A percentile compares a stretch with the other conserved stretches of the same genome.
Evolutionary conservation across 2,888 invertebrate genomes (phyloP).

Genomic region (Eristalis tenax): DNA sequence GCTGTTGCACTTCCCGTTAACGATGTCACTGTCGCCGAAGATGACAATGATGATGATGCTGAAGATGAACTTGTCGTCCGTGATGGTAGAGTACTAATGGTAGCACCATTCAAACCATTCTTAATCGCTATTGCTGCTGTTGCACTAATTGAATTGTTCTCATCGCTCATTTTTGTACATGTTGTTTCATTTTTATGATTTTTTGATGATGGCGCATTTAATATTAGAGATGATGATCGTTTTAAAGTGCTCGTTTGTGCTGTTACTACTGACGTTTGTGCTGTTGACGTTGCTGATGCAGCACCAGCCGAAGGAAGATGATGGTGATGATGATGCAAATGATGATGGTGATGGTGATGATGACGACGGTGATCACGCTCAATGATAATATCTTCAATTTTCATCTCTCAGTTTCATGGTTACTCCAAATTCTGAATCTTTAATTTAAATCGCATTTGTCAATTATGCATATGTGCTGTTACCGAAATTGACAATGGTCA

Average conservation of each 20-base stretch:
- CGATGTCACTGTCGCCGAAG: slow-evolving; percentile 47
- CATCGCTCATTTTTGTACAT: slow-evolving; percentile 86
- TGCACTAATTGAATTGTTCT: slow-evolving; percentile 84
- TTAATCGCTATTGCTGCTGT: slow-evolving; percentile 76
- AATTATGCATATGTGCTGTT: not conserved
- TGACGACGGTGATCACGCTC: slow-evolving; percentile 64
- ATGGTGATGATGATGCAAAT: slow-evolving; percentile 14
- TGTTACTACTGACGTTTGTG: slow-evolving; percentile 67
- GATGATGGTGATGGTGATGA: slow-evolving; percentile 65
- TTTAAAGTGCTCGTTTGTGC: slow-evolving; percentile 39
- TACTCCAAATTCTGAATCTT: slow-evolving; percentile 10
- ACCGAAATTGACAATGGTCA: not conserved
- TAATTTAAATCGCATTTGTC: slow-evolving; percentile 14
- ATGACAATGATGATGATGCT: slow-evolving; percentile 28
- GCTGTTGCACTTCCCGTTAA: slow-evolving; percentile 47
- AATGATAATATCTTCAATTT: slow-evolving; percentile 74
- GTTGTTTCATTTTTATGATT: slow-evolving; percentile 85
- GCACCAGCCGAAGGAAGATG: slow-evolving; percentile 27
- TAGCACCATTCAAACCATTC: slow-evolving; percentile 87
- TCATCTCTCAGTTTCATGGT: slow-evolving; percentile 71
- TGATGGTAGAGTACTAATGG: slow-evolving; percentile 69
- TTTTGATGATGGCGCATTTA: slow-evolving; percentile 72
- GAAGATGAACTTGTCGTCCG: slow-evolving; percentile 29
- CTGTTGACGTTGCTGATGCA: slow-evolving; percentile 12
- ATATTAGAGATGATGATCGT: slow-evolving; percentile 59